Evolutionary conservation across 2,797 vertebrate genomes (phyloP).

Genomic region (Sebastes paucispinis): DNA sequence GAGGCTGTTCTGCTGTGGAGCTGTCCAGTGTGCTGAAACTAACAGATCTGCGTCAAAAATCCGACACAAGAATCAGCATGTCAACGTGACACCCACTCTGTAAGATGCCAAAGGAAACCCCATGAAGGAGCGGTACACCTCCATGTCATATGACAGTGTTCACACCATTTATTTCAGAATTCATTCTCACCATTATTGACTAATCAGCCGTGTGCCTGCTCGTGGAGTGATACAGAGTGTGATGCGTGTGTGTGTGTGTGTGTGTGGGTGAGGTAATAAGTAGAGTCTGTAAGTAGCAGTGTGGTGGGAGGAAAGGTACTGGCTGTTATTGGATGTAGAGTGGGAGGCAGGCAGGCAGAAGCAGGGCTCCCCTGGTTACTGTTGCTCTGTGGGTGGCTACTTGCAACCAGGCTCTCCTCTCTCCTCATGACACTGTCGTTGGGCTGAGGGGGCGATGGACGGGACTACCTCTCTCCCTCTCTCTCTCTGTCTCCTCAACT

Average conservation of each 20-base stretch:
- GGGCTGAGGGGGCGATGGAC: constrained; percentile 78
- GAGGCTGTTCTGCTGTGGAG: neutral
- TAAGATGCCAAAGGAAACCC: constrained; percentile 63
- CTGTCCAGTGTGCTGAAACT: constrained; percentile 15
- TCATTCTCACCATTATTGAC: constrained; percentile 61
- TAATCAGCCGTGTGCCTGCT: constrained; percentile 65
- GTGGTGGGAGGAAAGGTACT: constrained; percentile 75
- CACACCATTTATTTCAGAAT: constrained; percentile 54
- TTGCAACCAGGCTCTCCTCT: constrained; percentile 74
- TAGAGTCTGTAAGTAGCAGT: constrained; percentile 68
- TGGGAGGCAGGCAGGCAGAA: constrained; percentile 75
- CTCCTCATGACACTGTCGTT: constrained; percentile 62
- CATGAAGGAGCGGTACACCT: constrained; percentile 38
- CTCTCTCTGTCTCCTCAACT: constrained; percentile 30
- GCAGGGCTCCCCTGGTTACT: constrained; percentile 81
- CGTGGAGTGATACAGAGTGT: constrained; percentile 51
- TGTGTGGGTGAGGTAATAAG: constrained; percentile 71
- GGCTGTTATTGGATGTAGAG: constrained; percentile 75
- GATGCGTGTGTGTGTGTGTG: constrained; percentile 24
- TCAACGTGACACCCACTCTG: constrained; percentile 37
- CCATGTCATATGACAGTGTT: constrained; percentile 41
- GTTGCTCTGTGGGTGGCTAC: constrained; percentile 76
- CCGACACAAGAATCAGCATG: constrained; percentile 16
- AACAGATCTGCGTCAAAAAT: constrained; percentile 15
- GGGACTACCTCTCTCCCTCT: constrained; percentile 68